Evolutionary conservation across 2,888 invertebrate genomes (phyloP).

Genomic region (Theretra japonica): DNA sequence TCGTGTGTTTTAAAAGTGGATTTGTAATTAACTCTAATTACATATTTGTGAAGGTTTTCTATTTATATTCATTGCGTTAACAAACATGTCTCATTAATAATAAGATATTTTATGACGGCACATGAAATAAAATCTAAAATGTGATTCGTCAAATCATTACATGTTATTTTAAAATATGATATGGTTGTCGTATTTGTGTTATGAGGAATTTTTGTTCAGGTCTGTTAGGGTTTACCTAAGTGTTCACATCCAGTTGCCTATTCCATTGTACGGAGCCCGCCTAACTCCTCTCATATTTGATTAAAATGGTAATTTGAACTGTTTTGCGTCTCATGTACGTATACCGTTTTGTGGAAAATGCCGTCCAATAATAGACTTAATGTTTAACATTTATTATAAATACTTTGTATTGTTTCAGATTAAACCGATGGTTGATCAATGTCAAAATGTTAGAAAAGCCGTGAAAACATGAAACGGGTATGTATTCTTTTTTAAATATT

Average conservation of each 20-base stretch:
- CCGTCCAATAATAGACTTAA: slow-evolving; percentile 35
- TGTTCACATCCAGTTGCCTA: slow-evolving; percentile 60
- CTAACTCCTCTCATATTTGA: slow-evolving; percentile 56
- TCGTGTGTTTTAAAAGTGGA: background rate
- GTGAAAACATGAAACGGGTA: slow-evolving; percentile 73
- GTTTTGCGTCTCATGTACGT: slow-evolving; percentile 35
- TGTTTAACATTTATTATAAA: slow-evolving; percentile 32
- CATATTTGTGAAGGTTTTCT: too few species aligned
- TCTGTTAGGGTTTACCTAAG: slow-evolving; percentile 49
- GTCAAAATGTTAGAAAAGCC: slow-evolving; percentile 44
- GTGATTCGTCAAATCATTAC: slow-evolving; percentile 44
- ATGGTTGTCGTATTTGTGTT: slow-evolving; percentile 68
- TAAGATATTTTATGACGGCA: background rate
- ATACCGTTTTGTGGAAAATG: background rate
- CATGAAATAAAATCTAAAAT: background rate
- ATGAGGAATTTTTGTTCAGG: slow-evolving; percentile 65
- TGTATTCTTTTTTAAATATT: slow-evolving; percentile 43
- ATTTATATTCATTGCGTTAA: background rate
- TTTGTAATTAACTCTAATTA: background rate
- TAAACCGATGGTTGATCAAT: slow-evolving; percentile 60
- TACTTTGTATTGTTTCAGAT: slow-evolving; percentile 61
- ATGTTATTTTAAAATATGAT: slow-evolving; percentile 63
- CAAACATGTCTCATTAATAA: background rate
- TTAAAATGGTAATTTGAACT: slow-evolving; percentile 57
- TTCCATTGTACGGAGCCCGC: slow-evolving; percentile 57